Evolutionary conservation across 64 coral and sea anemone species (phyloP).

Genomic region (Orbicella faveolata): DNA sequence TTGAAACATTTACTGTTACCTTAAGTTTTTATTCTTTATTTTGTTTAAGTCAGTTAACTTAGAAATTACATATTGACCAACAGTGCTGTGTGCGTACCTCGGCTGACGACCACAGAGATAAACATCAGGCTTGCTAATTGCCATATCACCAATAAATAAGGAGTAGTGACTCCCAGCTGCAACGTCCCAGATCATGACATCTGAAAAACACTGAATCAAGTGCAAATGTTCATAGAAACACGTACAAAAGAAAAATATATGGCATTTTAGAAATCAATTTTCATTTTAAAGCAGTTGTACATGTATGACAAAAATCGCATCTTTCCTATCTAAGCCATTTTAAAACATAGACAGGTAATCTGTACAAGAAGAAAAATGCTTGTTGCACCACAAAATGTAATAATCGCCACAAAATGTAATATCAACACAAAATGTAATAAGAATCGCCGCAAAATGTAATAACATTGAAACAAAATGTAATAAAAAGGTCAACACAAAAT

Average conservation of each 20-base stretch:
- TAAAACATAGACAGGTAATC: too few relatives aligned
- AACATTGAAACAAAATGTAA: too few relatives aligned
- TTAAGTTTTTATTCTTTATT: neutral
- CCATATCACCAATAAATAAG: slow-evolving; percentile 92
- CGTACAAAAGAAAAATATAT: neutral
- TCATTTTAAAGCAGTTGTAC: too few relatives aligned
- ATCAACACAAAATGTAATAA: too few relatives aligned
- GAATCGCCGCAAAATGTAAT: too few relatives aligned
- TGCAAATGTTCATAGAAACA: neutral
- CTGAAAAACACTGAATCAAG: slow-evolving; percentile 80
- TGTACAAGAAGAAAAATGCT: too few relatives aligned
- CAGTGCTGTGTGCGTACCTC: slow-evolving; percentile 29
- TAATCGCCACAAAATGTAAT: too few relatives aligned
- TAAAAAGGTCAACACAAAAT: too few relatives aligned
- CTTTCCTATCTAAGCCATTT: too few relatives aligned
- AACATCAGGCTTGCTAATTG: slow-evolving; percentile 79
- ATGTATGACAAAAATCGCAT: too few relatives aligned
- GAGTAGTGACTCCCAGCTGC: slow-evolving; percentile 98
- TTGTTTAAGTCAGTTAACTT: neutral
- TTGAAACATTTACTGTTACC: neutral
- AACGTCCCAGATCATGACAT: slow-evolving; percentile 97
- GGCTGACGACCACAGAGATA: slow-evolving; percentile 96
- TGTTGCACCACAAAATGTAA: too few relatives aligned
- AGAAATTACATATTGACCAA: neutral
- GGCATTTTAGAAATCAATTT: too few relatives aligned